These are phyloP conservation scores for Batillaria attramentaria DNA, from an alignment of 1,140 invertebrate species.

Conservation along the genomic window DNA sequence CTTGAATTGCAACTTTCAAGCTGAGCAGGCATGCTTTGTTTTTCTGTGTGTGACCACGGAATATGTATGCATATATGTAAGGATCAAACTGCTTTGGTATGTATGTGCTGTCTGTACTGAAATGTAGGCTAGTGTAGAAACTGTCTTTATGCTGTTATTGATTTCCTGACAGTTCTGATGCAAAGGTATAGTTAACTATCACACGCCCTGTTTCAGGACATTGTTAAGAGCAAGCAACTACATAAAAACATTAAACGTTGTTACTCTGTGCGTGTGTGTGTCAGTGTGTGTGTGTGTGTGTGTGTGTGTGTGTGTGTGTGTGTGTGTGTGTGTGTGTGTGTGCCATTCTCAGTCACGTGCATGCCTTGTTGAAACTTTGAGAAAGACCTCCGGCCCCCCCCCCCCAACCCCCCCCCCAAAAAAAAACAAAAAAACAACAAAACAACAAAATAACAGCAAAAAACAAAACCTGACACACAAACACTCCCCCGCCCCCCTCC, in stretches of 20 bases:
- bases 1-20: no score
- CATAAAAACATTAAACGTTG: background rate
- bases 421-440: background rate
- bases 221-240: background rate
- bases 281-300: background rate
- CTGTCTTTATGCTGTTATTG: no score
- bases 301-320: slow-evolving; percentile 11
- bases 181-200: no score
- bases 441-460: background rate
- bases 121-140: background rate
- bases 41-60: no score
- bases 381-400: background rate
- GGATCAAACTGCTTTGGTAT: background rate
- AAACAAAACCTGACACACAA: no score
- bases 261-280: background rate
- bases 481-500: no score
- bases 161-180: no score
- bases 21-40: no score
- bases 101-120: background rate
- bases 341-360: background rate
- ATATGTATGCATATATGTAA: no score
- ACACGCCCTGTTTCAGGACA: no score
- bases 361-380: background rate
- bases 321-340: background rate
- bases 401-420: background rate